Evolutionary conservation across 2,797 vertebrate genomes (phyloP).

Genomic region (Dipus sagitta): DNA sequence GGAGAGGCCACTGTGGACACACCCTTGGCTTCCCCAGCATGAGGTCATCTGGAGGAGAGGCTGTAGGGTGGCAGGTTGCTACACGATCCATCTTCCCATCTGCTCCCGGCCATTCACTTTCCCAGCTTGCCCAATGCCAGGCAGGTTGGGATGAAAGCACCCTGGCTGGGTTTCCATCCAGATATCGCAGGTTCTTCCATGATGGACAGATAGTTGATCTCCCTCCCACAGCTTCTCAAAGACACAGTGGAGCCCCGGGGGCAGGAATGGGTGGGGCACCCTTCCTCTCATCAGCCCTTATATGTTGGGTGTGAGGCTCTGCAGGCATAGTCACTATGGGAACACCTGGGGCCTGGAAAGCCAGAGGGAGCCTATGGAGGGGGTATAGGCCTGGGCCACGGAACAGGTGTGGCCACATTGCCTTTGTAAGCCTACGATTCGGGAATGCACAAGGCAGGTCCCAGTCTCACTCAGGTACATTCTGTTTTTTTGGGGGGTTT

Average conservation of each 20-base stretch:
- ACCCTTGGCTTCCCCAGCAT: neutral
- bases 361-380: neutral
- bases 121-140: neutral
- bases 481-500: too few species aligned
- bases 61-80: neutral
- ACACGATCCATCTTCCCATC: neutral
- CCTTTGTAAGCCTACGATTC: neutral
- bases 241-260: neutral
- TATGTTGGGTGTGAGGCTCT: neutral
- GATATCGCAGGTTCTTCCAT: neutral
- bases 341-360: neutral
- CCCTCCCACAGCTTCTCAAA: conserved; percentile 9
- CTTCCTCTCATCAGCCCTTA: neutral
- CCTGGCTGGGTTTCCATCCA: conserved; percentile 55
- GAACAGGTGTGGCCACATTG: neutral
- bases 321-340: neutral
- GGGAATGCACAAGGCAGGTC: neutral
- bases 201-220: conserved; percentile 41
- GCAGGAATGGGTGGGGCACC: neutral
- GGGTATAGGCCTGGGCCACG: neutral
- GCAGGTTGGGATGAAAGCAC: conserved; percentile 45
- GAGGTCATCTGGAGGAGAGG: neutral
- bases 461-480: neutral
- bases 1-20: neutral
- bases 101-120: neutral